Conservation (phyloP, 2,113 vertebrate species). For the Cyphomyrus discorhynchus region DNA sequence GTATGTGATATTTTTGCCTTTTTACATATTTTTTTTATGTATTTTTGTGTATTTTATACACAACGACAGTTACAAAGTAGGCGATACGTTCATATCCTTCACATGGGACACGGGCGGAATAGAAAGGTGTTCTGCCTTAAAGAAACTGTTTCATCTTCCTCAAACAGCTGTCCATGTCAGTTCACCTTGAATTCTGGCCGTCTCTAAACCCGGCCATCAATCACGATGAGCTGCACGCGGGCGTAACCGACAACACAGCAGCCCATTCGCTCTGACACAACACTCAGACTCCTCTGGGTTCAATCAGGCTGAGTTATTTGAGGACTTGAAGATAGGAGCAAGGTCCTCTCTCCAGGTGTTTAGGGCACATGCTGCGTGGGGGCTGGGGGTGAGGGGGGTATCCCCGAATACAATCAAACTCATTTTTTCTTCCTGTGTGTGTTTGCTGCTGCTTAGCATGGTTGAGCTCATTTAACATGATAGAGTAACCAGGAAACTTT, state of each 20-base stretch:
- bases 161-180: not conserved
- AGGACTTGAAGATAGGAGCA: not conserved
- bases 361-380: not conserved
- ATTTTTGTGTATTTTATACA: not conserved
- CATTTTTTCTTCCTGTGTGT: not conserved
- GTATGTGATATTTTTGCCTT: not conserved
- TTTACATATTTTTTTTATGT: not conserved
- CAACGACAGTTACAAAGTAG: not conserved
- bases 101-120: not conserved
- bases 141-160: slow-evolving; percentile 10
- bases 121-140: not conserved
- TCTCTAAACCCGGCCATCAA: slow-evolving; percentile 9
- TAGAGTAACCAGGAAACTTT: not conserved
- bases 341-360: not conserved
- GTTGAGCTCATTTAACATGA: not conserved
- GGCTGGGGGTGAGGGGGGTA: not conserved
- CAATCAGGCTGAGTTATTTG: slow-evolving; percentile 8
- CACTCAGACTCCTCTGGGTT: not conserved
- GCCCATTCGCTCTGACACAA: not conserved
- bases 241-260: not conserved
- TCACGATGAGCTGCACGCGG: not conserved
- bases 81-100: not conserved
- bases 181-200: slow-evolving; percentile 6
- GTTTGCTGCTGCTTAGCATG: not conserved
- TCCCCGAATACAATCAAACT: not conserved